Conservation (phyloP, 2,797 vertebrate genomes). For the Passerculus sandwichensis region DNA sequence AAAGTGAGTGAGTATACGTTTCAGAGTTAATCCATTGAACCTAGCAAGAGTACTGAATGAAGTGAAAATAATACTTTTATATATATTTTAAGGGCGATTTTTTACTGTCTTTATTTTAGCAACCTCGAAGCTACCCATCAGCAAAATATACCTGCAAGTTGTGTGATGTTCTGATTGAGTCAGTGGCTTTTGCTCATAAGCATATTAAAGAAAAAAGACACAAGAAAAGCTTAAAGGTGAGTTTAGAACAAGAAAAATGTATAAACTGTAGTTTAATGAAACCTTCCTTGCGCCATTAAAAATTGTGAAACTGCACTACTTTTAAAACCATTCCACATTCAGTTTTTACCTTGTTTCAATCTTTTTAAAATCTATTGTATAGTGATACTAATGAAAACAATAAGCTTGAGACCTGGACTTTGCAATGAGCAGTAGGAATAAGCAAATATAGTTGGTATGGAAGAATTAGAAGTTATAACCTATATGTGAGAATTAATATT, state of each 20-base stretch:
- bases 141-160: constrained; percentile 86
- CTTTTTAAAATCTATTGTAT: neutral
- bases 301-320: neutral
- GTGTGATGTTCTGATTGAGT: constrained; percentile 88
- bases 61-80: neutral
- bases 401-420: neutral
- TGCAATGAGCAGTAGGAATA: neutral
- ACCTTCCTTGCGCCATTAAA: neutral
- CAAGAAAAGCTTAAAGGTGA: constrained; percentile 88
- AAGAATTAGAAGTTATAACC: neutral
- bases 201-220: constrained; percentile 93
- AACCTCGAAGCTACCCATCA: constrained; percentile 81
- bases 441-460: neutral
- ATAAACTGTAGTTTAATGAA: neutral
- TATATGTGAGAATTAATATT: neutral
- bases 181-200: constrained; percentile 85
- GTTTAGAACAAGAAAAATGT: constrained; percentile 1
- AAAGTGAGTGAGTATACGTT: neutral
- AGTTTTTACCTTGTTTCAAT: neutral
- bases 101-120: constrained; percentile 74
- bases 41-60: neutral
- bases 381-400: neutral
- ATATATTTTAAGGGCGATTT: neutral
- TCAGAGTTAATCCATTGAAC: neutral
- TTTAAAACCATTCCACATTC: neutral